phyloP scores from a whole-genome alignment of 2,113 vertebrate species.

The Lophura nycthemera region DNA sequence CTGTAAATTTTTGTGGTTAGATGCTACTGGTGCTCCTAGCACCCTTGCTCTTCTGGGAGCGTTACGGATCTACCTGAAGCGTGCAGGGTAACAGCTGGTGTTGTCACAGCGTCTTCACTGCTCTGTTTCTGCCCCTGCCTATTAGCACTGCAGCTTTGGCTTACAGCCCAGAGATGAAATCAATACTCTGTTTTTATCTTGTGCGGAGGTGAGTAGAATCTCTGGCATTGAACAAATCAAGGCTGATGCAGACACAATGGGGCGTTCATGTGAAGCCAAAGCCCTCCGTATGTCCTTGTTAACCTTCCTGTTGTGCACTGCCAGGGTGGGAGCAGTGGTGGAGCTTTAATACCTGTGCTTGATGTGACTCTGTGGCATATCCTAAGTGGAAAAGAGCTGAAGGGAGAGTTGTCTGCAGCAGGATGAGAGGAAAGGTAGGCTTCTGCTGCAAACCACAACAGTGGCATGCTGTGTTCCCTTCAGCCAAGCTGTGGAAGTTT shows the following conservation, averaged over 20 bases:
- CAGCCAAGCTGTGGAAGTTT: fast-evolving
- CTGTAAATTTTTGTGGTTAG: neutral
- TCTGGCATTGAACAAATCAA: neutral
- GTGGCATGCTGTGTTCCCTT: fast-evolving
- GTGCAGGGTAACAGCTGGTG: fast-evolving
- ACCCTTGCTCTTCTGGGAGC: neutral
- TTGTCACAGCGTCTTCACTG: neutral
- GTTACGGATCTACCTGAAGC: neutral
- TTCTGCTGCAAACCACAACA: fast-evolving
- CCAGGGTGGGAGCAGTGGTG: fast-evolving
- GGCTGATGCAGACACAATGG: fast-evolving
- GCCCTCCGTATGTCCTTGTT: neutral
- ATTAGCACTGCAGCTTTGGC: neutral
- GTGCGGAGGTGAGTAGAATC: neutral
- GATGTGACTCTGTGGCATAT: fast-evolving
- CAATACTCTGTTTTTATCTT: neutral
- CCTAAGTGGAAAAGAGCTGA: neutral
- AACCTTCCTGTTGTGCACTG: neutral
- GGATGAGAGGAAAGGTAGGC: neutral
- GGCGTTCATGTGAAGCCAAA: neutral
- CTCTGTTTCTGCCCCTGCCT: fast-evolving
- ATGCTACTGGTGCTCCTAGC: neutral
- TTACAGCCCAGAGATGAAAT: neutral
- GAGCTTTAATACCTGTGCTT: neutral
- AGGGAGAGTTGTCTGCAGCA: neutral